Conservation (phyloP, 2,797 vertebrate species). For the Coranthus polyacanthus region DNA sequence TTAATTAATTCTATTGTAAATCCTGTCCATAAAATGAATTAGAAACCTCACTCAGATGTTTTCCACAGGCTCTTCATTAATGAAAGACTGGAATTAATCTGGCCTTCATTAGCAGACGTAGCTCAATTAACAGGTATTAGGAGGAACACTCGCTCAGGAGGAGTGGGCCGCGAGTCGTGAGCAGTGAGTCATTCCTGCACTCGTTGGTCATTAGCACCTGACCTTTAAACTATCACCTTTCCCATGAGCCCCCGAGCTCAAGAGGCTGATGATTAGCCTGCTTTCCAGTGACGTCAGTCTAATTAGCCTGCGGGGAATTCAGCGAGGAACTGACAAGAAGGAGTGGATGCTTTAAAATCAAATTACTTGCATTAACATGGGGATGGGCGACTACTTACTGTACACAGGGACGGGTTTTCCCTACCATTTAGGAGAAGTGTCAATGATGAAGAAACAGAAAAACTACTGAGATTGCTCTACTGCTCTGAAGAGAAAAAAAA, state of each 20-base stretch:
- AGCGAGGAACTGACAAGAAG: conserved; percentile 1
- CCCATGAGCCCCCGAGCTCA: background rate
- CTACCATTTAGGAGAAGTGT: too few species aligned
- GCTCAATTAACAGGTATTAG: conserved; percentile 38
- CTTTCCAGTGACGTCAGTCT: background rate
- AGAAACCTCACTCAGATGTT: background rate
- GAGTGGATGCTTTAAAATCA: background rate
- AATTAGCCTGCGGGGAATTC: background rate
- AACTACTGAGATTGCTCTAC: too few species aligned
- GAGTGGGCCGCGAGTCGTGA: background rate
- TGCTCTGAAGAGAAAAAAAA: too few species aligned
- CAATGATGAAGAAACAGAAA: too few species aligned
- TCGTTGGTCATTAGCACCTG: conserved; percentile 52
- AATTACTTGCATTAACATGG: background rate
- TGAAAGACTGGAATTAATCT: conserved; percentile 32
- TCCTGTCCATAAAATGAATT: conserved; percentile 21
- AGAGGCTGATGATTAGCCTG: conserved; percentile 10
- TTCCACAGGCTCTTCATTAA: background rate
- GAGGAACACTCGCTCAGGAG: background rate
- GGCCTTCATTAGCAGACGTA: conserved; percentile 40
- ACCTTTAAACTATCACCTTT: conserved; percentile 66
- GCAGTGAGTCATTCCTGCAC: conserved; percentile 55
- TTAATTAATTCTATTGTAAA: conserved; percentile 37
- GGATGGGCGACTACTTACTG: background rate
- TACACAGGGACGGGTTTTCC: background rate